Evolutionary conservation across 2,888 invertebrate species (phyloP).

Genomic region (Dilophus febrilis): DNA sequence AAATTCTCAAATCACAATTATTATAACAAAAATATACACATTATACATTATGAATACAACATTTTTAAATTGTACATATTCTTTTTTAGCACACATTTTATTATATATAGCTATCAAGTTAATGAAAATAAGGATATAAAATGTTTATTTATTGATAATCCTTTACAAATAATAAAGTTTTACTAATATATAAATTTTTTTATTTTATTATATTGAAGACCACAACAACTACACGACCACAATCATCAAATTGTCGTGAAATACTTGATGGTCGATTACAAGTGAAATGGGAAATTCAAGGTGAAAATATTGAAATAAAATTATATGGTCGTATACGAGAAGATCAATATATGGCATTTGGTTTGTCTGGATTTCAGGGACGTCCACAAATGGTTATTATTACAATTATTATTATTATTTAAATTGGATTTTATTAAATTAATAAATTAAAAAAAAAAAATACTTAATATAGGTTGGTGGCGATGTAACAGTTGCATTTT

Average conservation of each 20-base stretch:
- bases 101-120: no score
- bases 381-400: slow-evolving; percentile 47
- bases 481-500: slow-evolving; percentile 71
- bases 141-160: no score
- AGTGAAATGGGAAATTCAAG: slow-evolving; percentile 72
- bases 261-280: slow-evolving; percentile 66
- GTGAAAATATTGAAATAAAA: slow-evolving; percentile 57
- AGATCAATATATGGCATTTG: slow-evolving; percentile 80
- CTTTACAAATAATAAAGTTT: no score
- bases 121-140: no score
- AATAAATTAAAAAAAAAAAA: no score
- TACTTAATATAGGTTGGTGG: slow-evolving; percentile 35
- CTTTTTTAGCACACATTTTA: no score
- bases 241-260: slow-evolving; percentile 65
- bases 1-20: no score
- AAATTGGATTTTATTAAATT: no score
- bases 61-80: no score
- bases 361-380: slow-evolving; percentile 62
- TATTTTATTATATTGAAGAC: slow-evolving; percentile 60
- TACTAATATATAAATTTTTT: slow-evolving; percentile 9
- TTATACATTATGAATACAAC: no score
- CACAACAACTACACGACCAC: slow-evolving; percentile 53
- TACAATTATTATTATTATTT: no score
- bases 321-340: slow-evolving; percentile 60
- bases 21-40: no score